Percentiles rank a stretch among this genome's conserved stretches.
phyloP scores from a whole-genome alignment of 2,113 vertebrate genomes.

The Bostrychus sinensis region DNA sequence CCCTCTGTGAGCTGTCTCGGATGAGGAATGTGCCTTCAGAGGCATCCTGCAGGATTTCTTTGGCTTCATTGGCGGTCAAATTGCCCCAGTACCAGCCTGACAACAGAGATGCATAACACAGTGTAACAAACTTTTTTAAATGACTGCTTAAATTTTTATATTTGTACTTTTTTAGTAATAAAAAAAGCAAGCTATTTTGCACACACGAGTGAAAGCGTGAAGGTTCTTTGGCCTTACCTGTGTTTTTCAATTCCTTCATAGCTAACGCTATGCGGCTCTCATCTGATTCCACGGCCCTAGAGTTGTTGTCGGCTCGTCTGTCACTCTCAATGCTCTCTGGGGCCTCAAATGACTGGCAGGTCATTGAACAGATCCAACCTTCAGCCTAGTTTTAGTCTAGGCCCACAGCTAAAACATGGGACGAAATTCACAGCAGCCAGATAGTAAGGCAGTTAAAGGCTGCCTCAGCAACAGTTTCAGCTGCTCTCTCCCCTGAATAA shows the following conservation, averaged over 20 bases:
- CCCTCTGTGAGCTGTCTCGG: constrained; percentile 92
- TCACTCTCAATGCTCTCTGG: constrained; percentile 73
- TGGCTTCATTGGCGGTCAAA: constrained; percentile 93
- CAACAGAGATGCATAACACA: constrained; percentile 28
- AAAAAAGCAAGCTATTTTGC: too few species aligned
- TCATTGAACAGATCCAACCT: constrained; percentile 75
- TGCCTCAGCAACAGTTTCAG: neutral
- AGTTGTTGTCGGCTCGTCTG: constrained; percentile 51
- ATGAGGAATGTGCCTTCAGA: constrained; percentile 93
- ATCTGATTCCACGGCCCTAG: constrained; percentile 66
- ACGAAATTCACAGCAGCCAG: constrained; percentile 16
- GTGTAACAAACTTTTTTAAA: too few species aligned
- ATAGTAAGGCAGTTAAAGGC: too few species aligned
- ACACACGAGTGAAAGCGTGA: too few species aligned
- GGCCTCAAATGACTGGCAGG: constrained; percentile 83
- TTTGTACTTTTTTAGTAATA: too few species aligned
- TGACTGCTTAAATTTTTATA: too few species aligned
- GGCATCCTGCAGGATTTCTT: constrained; percentile 89
- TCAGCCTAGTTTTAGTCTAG: constrained; percentile 24
- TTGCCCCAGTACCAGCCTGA: constrained; percentile 97
- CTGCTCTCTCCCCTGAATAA: neutral
- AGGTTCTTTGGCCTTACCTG: constrained; percentile 64
- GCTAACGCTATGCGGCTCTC: constrained; percentile 77
- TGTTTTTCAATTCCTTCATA: constrained; percentile 82
- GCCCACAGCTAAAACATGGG: constrained; percentile 53